Conservation (phyloP, 2,113 vertebrate species). For the Pristiophorus japonicus region DNA sequence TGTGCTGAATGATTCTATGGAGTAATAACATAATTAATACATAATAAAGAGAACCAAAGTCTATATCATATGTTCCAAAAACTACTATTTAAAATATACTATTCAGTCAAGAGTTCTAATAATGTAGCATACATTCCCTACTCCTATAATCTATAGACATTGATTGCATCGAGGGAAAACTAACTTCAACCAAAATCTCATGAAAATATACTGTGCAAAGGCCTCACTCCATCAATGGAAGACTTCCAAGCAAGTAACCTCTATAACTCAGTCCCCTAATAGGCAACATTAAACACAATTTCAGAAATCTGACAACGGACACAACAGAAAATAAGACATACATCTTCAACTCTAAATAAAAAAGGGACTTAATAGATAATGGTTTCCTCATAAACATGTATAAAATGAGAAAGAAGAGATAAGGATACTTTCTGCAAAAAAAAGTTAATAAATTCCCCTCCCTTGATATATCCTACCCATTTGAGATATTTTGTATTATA, state of each 20-base stretch:
- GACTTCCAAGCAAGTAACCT: background rate
- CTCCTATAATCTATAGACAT: background rate
- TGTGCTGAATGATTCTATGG: background rate
- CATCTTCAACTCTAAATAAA: background rate
- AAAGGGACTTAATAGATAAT: background rate
- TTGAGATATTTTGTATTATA: background rate
- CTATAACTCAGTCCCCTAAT: background rate
- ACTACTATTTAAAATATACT: background rate
- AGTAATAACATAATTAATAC: background rate
- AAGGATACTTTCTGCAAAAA: background rate
- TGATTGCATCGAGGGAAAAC: background rate
- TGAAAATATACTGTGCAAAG: background rate
- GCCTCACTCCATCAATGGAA: background rate
- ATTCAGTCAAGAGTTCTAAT: background rate
- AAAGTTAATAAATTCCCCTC: background rate
- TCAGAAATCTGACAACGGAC: background rate
- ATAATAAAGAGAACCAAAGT: background rate
- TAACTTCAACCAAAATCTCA: background rate
- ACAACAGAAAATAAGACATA: background rate
- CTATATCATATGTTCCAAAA: background rate
- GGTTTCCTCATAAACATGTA: background rate
- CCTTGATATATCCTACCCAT: background rate
- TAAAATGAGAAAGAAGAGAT: background rate
- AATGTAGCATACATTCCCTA: background rate
- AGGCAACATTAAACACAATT: background rate